Evolutionary conservation across 2,113 vertebrate genomes (phyloP).

Genomic region (Delphinapterus leucas): DNA sequence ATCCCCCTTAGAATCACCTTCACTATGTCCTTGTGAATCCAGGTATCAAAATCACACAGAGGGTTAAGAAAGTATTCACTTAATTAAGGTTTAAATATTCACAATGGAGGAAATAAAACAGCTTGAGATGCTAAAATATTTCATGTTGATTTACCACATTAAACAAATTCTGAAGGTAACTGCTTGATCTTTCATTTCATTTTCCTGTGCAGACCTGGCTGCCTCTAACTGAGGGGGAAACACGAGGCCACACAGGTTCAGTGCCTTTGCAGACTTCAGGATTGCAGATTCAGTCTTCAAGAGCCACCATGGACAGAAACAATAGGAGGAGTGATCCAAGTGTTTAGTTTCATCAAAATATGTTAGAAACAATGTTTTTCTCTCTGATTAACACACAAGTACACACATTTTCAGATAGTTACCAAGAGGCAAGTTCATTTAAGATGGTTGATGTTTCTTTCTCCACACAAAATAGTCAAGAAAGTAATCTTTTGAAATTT

Average conservation of each 20-base stretch:
- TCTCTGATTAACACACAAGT: background rate
- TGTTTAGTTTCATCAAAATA: background rate
- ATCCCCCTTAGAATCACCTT: background rate
- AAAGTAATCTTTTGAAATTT: conserved; percentile 29
- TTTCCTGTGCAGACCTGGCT: background rate
- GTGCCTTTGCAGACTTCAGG: background rate
- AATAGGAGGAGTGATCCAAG: background rate
- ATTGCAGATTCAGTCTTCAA: background rate
- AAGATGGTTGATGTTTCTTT: background rate
- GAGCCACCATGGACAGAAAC: background rate
- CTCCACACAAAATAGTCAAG: background rate
- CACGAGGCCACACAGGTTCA: background rate
- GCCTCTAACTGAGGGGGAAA: background rate
- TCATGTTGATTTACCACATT: conserved; percentile 50
- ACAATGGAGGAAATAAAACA: background rate
- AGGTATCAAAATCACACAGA: background rate
- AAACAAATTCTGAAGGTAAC: conserved; percentile 57
- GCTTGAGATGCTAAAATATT: background rate
- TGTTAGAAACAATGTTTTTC: background rate
- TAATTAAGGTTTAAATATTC: conserved; percentile 46
- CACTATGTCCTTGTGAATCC: background rate
- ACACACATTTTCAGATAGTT: background rate
- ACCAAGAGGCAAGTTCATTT: background rate
- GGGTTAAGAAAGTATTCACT: conserved; percentile 35
- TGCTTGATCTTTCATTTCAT: conserved; percentile 45